Evolutionary conservation across 2,797 vertebrate species (phyloP).

Genomic region (Enteromius thamalakanensis): DNA sequence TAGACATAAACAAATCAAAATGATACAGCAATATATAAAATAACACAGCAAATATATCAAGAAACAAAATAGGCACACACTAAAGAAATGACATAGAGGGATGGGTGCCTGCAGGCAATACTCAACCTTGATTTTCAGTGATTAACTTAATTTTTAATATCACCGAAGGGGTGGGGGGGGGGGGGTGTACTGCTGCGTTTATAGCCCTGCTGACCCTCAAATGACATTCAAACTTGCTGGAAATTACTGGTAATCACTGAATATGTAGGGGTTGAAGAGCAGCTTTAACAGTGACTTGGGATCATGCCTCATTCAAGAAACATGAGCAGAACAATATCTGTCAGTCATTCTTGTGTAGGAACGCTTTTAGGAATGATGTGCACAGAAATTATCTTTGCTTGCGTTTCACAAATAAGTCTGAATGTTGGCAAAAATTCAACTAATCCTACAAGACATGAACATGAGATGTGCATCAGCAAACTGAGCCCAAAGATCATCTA

Average conservation of each 20-base stretch:
- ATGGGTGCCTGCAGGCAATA: neutral
- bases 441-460: conserved; percentile 22
- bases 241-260: neutral
- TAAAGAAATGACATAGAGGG: neutral
- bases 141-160: neutral
- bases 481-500: neutral
- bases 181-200: neutral
- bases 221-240: neutral
- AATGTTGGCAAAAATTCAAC: neutral
- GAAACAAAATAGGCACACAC: neutral
- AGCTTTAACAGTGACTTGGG: neutral
- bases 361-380: neutral
- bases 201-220: neutral
- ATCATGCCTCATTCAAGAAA: neutral
- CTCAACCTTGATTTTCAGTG: neutral
- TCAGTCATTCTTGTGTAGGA: neutral
- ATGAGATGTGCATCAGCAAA: conserved; percentile 21
- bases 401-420: conserved; percentile 2
- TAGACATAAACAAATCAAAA: conserved; percentile 5
- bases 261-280: neutral
- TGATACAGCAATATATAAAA: neutral
- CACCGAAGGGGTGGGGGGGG: neutral
- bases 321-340: conserved; percentile 9
- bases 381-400: neutral
- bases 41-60: neutral